Evolutionary conservation across 92 coral and sea anemone genomes (phyloP), one percentile per base, ranked within the genome.

Genomic region (Palythoa grandiflora): DNA sequence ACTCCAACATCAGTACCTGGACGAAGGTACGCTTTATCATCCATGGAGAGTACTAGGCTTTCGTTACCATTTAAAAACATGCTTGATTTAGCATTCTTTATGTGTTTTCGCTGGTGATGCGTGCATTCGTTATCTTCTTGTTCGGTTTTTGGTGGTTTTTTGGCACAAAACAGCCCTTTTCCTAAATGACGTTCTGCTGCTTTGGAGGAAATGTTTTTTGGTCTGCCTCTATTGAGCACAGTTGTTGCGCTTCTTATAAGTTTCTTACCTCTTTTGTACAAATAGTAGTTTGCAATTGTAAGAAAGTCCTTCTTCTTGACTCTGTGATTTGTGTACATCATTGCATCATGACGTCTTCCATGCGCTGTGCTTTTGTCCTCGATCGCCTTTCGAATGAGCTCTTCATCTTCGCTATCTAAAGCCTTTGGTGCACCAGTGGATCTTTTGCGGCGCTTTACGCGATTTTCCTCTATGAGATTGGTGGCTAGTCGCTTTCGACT

Each of bases 11-110:
- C 65, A n/a, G 63, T 76, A 5, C 38, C 38, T 15, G 52, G 78
- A 48, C 55, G 52, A 16, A 40, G 70, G 44, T 89, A 92, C 0
- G 94, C 94, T 71, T 92, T 92, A 52, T 92, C 92, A 57, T 91
- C 92, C 91, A 84, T 88, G 7, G 83, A 70, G 15, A 84, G 7
- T 7, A 91, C 88, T 2, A 79, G 84, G 28, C 92, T 78, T 1
- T 92, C 72, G 3, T 77, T 57, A 52, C 75, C 36, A 75, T 73
- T 47, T 7, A 6, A 11, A 87, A 87, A 81, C 38, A 68, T 7
- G 72, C 28, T 1, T 1, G 50, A 44, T 44, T 44, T 44, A 2
- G 50, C 50, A 2, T 44, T 44, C 4, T 44, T 44, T 44, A 44
- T 44, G 50, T 44, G 50, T 2, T 44, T 44, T 2, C 50, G 2